Percentiles rank a stretch among this genome's conserved stretches.
Conservation (phyloP, 2,888 invertebrate species). For the Phragmatobia fuliginosa region DNA sequence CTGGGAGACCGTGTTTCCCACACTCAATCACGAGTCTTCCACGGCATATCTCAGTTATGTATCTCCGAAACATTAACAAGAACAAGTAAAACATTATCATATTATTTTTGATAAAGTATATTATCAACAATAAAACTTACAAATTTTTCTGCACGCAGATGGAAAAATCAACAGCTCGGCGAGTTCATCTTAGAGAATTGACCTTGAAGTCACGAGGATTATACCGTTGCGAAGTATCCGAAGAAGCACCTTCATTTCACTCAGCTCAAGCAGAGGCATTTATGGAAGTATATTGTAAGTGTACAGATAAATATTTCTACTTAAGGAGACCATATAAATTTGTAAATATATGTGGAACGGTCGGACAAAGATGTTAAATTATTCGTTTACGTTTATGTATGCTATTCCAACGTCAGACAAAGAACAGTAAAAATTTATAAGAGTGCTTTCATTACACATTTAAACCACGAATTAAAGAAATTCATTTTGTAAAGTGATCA, state of each 20-base stretch:
- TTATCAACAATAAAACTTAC: background rate
- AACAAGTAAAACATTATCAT: background rate
- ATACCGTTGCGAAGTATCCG: constrained; percentile 92
- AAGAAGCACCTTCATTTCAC: constrained; percentile 92
- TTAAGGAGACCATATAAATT: background rate
- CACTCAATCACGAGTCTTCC: no score
- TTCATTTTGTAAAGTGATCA: background rate
- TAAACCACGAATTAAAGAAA: background rate
- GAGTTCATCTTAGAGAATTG: constrained; percentile 89
- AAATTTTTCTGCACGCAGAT: constrained; percentile 73
- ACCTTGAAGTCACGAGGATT: constrained; percentile 90
- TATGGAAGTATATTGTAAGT: constrained; percentile 91
- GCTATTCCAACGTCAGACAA: background rate
- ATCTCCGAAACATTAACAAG: no score
- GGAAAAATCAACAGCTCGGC: constrained; percentile 88
- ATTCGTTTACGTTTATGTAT: background rate
- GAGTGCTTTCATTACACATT: background rate
- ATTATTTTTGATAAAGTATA: background rate
- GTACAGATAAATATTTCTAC: background rate
- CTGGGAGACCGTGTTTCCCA: background rate
- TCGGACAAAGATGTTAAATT: background rate
- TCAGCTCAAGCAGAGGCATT: constrained; percentile 90
- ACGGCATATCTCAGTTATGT: no score
- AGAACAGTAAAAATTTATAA: background rate
- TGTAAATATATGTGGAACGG: background rate